These are phyloP conservation scores for Eulemur rufifrons DNA, from an alignment of 2,113 vertebrate species.

Conservation along the genomic window DNA sequence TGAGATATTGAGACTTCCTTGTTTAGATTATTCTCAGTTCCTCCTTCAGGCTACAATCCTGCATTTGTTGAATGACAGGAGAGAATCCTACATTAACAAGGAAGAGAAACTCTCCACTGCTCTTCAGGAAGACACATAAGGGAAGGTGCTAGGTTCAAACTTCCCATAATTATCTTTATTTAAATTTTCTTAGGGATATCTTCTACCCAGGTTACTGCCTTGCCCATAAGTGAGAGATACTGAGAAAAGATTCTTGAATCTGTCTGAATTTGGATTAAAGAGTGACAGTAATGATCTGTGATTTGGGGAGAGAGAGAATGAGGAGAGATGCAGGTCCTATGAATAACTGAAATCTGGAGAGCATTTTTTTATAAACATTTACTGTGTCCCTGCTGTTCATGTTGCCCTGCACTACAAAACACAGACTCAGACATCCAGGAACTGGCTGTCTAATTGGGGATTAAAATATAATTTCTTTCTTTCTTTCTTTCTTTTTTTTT, in stretches of 20 bases:
- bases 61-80: background rate
- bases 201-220: background rate
- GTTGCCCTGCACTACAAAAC: background rate
- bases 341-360: background rate
- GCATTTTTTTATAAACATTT: background rate
- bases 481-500: no score
- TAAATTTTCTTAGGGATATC: constrained; percentile 56
- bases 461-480: background rate
- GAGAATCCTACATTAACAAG: constrained; percentile 62
- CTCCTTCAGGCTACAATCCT: background rate
- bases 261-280: background rate
- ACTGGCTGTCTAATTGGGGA: background rate
- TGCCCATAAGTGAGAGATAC: background rate
- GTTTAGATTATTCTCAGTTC: background rate
- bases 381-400: background rate
- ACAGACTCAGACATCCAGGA: background rate
- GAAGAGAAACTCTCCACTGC: constrained; percentile 67
- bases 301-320: background rate
- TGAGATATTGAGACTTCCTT: background rate
- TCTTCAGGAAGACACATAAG: background rate
- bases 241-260: background rate
- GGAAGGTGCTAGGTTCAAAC: background rate
- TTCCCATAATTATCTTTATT: background rate
- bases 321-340: background rate
- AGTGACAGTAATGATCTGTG: background rate